Conservation (phyloP, 2,113 vertebrate species). For the Protobothrops flavoviridis region DNA sequence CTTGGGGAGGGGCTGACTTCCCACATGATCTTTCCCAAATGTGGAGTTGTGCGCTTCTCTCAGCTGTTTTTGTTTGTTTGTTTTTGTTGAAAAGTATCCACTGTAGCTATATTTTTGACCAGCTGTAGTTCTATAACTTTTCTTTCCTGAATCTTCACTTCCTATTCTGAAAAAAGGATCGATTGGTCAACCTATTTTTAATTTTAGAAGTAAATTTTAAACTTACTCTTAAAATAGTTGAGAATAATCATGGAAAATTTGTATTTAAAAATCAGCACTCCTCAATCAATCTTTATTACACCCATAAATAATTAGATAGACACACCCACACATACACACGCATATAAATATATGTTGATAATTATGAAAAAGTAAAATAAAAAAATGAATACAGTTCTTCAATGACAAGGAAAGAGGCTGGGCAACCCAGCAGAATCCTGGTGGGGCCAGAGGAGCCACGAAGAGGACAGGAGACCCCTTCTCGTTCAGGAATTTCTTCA, state of each 20-base stretch:
- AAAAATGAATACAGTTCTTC: not conserved
- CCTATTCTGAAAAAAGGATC: not conserved
- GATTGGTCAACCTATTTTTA: not conserved
- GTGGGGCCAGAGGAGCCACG: not conserved
- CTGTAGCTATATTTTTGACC: not conserved
- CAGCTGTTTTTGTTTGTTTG: not conserved
- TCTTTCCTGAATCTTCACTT: not conserved
- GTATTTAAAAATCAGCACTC: not conserved
- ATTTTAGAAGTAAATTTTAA: not conserved
- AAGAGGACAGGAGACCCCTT: not conserved
- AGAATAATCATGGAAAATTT: not conserved
- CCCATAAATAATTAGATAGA: not conserved
- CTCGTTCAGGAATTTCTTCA: not conserved
- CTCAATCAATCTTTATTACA: not conserved
- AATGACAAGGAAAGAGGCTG: not conserved
- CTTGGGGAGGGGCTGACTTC: too few relatives aligned
- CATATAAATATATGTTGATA: not conserved
- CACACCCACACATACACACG: not conserved
- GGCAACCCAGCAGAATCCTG: not conserved
- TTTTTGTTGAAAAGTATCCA: not conserved
- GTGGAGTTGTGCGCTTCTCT: not conserved
- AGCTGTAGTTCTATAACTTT: not conserved
- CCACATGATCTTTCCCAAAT: not conserved
- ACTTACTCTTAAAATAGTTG: not conserved
- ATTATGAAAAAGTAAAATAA: not conserved